Conservation (phyloP, 2,113 vertebrate genomes). For the Ptilonorhynchus violaceus region DNA sequence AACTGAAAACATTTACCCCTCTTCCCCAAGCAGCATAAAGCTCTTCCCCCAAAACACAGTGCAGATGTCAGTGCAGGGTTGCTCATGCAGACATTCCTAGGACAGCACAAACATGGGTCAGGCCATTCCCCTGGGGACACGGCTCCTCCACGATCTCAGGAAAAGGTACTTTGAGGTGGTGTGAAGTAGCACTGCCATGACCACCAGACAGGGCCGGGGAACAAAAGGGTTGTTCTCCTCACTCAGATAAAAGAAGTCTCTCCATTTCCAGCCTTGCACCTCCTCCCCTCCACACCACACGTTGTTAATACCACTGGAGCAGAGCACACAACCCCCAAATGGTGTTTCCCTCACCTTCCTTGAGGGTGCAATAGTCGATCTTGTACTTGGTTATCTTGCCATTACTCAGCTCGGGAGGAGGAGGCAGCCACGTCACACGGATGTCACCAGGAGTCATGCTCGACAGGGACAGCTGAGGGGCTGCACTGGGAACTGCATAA, state of each 20-base stretch:
- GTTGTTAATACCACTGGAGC: neutral
- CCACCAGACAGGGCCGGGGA: neutral
- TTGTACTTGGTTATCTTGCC: constrained; percentile 89
- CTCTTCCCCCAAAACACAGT: neutral
- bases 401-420: constrained; percentile 83
- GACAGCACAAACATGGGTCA: neutral
- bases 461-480: constrained; percentile 88
- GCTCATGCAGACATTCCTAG: neutral
- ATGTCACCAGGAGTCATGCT: constrained; percentile 89
- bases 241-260: neutral
- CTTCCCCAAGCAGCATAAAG: neutral
- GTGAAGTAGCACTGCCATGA: neutral
- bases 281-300: neutral
- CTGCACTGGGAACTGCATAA: constrained; percentile 84
- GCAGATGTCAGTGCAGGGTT: neutral
- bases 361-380: constrained; percentile 87
- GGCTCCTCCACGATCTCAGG: neutral
- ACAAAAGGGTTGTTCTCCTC: neutral
- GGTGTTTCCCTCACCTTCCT: constrained; percentile 78
- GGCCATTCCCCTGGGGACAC: neutral
- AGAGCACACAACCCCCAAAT: neutral
- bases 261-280: neutral
- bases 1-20: neutral
- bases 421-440: constrained; percentile 88
- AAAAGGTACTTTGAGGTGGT: neutral